Evolutionary conservation across 2,113 vertebrate genomes (phyloP).

Genomic region (Gymnogyps californianus): DNA sequence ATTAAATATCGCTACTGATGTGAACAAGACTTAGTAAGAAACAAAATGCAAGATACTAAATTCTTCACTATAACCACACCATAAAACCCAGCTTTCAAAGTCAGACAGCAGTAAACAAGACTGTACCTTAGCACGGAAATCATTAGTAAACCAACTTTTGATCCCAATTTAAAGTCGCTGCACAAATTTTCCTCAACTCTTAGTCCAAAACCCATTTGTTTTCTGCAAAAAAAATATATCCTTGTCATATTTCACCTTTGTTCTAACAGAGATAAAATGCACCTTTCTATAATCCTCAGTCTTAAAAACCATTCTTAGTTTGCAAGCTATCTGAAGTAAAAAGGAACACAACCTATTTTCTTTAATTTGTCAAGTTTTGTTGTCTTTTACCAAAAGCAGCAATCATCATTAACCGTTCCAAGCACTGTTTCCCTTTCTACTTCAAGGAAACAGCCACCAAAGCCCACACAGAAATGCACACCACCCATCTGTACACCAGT

Average conservation of each 20-base stretch:
- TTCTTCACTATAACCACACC: constrained; percentile 32
- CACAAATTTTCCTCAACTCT: neutral
- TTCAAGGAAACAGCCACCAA: neutral
- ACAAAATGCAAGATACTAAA: constrained; percentile 6
- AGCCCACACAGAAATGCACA: neutral
- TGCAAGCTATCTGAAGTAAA: neutral
- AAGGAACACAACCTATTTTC: neutral
- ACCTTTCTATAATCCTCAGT: neutral
- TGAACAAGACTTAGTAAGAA: constrained; percentile 37
- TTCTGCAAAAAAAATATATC: constrained; percentile 7
- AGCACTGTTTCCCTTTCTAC: neutral
- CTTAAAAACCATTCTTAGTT: neutral
- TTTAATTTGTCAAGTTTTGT: neutral
- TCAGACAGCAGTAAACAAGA: constrained; percentile 59
- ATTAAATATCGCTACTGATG: constrained; percentile 45
- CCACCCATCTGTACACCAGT: neutral
- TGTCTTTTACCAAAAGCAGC: neutral
- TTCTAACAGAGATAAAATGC: neutral
- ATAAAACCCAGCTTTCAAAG: constrained; percentile 38
- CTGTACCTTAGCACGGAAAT: constrained; percentile 60
- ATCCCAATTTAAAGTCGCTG: constrained; percentile 36
- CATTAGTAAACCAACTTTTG: constrained; percentile 47
- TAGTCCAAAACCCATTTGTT: neutral
- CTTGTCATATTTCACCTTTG: constrained; percentile 11
- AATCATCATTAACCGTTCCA: neutral